A percentile compares a stretch with the other conserved stretches of the same genome.
phyloP scores from a whole-genome alignment of 2,888 invertebrate species.

The Eupithecia insigniata region DNA sequence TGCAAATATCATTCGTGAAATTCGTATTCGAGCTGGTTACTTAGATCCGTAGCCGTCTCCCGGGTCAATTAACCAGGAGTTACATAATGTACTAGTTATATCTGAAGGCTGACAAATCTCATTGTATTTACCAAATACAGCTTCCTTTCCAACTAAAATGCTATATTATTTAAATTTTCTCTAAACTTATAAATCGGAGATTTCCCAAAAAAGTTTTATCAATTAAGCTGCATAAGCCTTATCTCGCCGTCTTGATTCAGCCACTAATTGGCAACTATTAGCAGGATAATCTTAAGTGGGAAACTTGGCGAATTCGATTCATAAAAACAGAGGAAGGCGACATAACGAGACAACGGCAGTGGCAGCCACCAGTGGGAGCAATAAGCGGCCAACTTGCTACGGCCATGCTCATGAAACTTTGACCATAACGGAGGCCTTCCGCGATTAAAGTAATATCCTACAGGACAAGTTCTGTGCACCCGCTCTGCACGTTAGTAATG shows the following conservation, averaged over 20 bases:
- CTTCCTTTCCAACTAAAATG: background rate
- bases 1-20: constrained; percentile 24
- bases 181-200: background rate
- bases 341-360: constrained; percentile 53
- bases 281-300: constrained; percentile 26
- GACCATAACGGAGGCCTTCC: constrained; percentile 68
- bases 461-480: constrained; percentile 60
- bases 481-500: constrained; percentile 53
- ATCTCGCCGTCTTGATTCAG: constrained; percentile 20
- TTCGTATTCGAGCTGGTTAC: constrained; percentile 16
- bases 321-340: constrained; percentile 52
- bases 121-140: background rate
- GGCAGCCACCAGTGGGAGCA: constrained; percentile 53
- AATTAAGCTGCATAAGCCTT: constrained; percentile 15
- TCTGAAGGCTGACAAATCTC: background rate
- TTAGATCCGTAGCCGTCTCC: background rate
- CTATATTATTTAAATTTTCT: background rate
- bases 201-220: constrained; percentile 13
- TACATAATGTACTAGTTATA: background rate
- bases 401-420: constrained; percentile 56
- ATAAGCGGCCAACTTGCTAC: constrained; percentile 61
- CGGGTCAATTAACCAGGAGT: constrained; percentile 1
- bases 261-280: constrained; percentile 31
- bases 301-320: constrained; percentile 35
- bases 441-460: constrained; percentile 73